A percentile compares a stretch with the other conserved stretches of the same genome.
Conservation (phyloP, 2,888 invertebrate genomes). For the Dastarcus helophoroides region DNA sequence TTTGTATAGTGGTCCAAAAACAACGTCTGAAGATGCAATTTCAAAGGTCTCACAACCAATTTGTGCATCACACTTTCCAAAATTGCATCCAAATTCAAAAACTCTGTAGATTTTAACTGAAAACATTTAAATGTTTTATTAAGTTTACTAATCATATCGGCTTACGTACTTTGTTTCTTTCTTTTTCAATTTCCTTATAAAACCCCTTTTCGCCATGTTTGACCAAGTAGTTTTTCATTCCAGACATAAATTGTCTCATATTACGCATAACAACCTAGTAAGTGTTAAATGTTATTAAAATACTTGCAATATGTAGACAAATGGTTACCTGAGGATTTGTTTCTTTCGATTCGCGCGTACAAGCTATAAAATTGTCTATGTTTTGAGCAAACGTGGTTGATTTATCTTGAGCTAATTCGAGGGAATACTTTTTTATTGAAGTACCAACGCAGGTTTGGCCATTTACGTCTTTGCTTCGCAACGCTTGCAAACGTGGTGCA, state of each 20-base stretch:
- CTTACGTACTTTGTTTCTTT: constrained; percentile 56
- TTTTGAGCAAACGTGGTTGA: constrained; percentile 86
- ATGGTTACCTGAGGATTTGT: constrained; percentile 59
- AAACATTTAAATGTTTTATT: constrained; percentile 11
- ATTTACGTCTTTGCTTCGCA: constrained; percentile 47
- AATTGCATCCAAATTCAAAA: constrained; percentile 90
- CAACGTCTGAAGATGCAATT: constrained; percentile 70
- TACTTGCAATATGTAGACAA: background rate
- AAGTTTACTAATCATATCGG: background rate
- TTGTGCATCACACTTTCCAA: constrained; percentile 90
- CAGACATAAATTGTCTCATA: constrained; percentile 94
- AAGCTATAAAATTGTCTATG: constrained; percentile 86
- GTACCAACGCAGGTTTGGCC: constrained; percentile 55
- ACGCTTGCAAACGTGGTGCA: constrained; percentile 62
- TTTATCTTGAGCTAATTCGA: constrained; percentile 71
- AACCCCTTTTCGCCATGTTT: constrained; percentile 92
- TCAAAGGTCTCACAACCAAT: constrained; percentile 75
- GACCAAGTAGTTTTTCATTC: constrained; percentile 95
- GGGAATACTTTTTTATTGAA: constrained; percentile 63
- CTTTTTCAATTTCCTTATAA: constrained; percentile 80
- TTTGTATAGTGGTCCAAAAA: constrained; percentile 81
- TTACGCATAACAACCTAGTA: constrained; percentile 67
- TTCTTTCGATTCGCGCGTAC: constrained; percentile 83
- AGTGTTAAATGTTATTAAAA: background rate
- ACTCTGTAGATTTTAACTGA: constrained; percentile 76